phyloP scores from a whole-genome alignment of 2,113 vertebrate genomes.

The Oreochromis aureus region DNA sequence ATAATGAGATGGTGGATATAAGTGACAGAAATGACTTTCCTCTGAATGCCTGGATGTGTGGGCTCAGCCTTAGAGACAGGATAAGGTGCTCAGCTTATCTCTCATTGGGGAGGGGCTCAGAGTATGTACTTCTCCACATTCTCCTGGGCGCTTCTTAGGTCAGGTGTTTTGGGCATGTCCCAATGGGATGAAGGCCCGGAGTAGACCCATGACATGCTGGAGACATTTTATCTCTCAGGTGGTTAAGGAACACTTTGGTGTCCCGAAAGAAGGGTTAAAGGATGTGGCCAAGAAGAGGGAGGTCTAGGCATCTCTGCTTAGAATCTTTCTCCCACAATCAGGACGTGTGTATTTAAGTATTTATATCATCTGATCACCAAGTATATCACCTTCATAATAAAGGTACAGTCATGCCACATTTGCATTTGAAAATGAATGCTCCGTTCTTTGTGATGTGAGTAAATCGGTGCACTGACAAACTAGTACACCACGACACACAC shows the following conservation, averaged over 20 bases:
- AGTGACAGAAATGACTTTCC: background rate
- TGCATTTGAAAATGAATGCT: background rate
- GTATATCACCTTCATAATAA: background rate
- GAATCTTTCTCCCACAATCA: background rate
- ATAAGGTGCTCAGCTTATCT: background rate
- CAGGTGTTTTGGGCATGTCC: background rate
- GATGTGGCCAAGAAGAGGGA: background rate
- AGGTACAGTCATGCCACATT: background rate
- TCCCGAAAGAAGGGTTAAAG: background rate
- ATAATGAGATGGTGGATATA: background rate
- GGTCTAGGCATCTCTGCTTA: background rate
- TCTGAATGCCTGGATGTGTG: background rate
- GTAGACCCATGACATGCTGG: background rate
- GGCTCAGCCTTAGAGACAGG: background rate
- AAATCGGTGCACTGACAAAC: background rate
- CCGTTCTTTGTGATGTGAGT: background rate
- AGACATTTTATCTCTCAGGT: background rate
- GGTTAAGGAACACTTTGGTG: background rate
- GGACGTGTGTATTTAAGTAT: background rate
- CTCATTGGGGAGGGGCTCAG: background rate
- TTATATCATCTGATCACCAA: background rate
- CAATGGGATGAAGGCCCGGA: background rate
- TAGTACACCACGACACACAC: background rate
- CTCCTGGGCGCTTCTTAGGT: background rate
- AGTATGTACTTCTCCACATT: background rate